These are phyloP conservation scores for Morone chrysops DNA, from an alignment of 2,113 vertebrate species.

Conservation along the genomic window DNA sequence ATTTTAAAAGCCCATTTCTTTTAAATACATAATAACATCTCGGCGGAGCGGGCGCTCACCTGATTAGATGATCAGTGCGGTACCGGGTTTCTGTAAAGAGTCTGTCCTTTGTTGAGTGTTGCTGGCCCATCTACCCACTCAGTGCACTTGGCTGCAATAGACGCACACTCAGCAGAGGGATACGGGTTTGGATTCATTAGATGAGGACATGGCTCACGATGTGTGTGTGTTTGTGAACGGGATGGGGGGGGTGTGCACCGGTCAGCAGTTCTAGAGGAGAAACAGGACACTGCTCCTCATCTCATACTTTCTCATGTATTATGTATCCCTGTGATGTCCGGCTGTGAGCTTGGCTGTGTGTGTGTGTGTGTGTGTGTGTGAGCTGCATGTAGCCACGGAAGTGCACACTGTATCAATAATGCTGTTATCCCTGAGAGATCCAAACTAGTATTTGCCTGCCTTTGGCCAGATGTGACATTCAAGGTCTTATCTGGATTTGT, in stretches of 20 bases:
- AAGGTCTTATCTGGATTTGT: conserved; percentile 39
- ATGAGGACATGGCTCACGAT: conserved; percentile 27
- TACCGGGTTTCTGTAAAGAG: not conserved
- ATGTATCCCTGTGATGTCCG: conserved; percentile 66
- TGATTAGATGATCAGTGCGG: not conserved
- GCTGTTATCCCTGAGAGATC: not conserved
- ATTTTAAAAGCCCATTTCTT: not conserved
- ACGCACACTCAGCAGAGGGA: conserved; percentile 62
- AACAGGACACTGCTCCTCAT: conserved; percentile 70
- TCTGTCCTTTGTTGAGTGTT: not conserved
- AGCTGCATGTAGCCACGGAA: conserved; percentile 17
- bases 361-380: conserved; percentile 29
- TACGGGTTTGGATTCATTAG: conserved; percentile 46
- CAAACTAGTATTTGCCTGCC: not conserved
- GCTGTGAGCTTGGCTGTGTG: conserved; percentile 18
- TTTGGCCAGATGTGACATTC: conserved; percentile 1
- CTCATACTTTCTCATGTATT: conserved; percentile 76
- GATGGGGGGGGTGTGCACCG: conserved; percentile 28
- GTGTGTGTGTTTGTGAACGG: not conserved
- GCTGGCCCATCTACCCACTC: conserved; percentile 16
- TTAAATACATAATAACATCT: not conserved
- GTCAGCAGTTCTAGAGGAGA: conserved; percentile 80
- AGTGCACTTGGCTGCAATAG: conserved; percentile 55
- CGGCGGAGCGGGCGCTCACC: not conserved
- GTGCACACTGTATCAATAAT: not conserved